Conservation (phyloP, 2,113 vertebrate genomes). For the Thinocorus orbignyianus region DNA sequence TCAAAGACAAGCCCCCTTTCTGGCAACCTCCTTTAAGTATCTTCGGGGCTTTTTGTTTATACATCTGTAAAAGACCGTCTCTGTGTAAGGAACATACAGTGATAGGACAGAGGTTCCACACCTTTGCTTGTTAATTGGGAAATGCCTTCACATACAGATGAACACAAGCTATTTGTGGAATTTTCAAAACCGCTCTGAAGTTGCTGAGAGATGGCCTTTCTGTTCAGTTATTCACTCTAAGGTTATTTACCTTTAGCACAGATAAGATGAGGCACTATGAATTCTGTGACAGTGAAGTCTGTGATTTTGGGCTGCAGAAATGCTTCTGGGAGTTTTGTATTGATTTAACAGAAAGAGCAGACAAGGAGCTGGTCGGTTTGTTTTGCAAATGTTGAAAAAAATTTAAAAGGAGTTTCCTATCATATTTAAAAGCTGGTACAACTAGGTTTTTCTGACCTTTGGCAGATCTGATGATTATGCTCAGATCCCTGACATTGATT, state of each 20-base stretch:
- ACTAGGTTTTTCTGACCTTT: background rate
- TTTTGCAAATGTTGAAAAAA: background rate
- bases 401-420: background rate
- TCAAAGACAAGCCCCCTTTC: background rate
- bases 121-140: background rate
- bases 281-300: background rate
- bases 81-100: background rate
- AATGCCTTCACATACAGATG: background rate
- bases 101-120: background rate
- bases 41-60: background rate
- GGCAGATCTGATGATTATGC: background rate
- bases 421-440: background rate
- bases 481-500: background rate
- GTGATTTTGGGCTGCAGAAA: background rate
- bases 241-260: background rate
- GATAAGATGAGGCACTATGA: background rate
- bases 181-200: background rate
- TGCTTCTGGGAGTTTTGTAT: background rate
- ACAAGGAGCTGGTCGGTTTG: background rate
- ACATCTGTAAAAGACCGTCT: background rate
- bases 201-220: background rate
- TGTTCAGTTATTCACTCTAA: background rate
- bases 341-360: background rate
- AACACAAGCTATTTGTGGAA: background rate
- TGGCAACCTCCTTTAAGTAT: background rate